phyloP scores from a whole-genome alignment of 2,888 invertebrate genomes.

The Brachypterus glaber region DNA sequence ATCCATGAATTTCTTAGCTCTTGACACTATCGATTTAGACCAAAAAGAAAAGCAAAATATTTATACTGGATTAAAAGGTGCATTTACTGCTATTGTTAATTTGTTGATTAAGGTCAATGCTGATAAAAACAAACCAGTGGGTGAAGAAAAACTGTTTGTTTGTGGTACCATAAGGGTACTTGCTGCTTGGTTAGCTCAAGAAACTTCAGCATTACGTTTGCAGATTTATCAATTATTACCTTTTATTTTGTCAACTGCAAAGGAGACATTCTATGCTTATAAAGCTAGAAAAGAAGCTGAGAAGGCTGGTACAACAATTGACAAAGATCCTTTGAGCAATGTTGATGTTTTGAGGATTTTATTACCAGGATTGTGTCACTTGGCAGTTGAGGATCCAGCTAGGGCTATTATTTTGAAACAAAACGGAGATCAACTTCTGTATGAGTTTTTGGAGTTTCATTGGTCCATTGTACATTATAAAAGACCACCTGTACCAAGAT shows the following conservation, averaged over 20 bases:
- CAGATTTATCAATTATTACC: conserved; percentile 75
- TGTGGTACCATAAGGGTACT: conserved; percentile 76
- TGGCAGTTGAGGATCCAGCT: conserved; percentile 84
- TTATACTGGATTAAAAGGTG: conserved; percentile 81
- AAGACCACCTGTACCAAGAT: conserved; percentile 69
- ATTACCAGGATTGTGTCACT: conserved; percentile 81
- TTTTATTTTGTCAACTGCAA: conserved; percentile 68
- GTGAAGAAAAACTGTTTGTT: conserved; percentile 67
- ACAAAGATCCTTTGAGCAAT: conserved; percentile 35
- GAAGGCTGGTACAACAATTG: conserved; percentile 46
- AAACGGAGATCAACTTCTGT: conserved; percentile 71
- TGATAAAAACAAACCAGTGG: conserved; percentile 63
- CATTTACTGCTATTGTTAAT: conserved; percentile 72
- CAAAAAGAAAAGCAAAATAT: conserved; percentile 86
- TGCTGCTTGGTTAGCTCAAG: conserved; percentile 85
- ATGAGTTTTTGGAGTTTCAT: conserved; percentile 71
- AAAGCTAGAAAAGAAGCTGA: conserved; percentile 59
- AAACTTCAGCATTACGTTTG: conserved; percentile 77
- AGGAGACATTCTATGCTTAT: conserved; percentile 71
- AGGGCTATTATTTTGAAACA: conserved; percentile 67
- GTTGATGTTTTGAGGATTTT: conserved; percentile 71
- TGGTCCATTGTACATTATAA: conserved; percentile 83
- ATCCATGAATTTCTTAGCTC: conserved; percentile 69
- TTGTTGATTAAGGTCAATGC: conserved; percentile 63
- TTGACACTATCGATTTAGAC: conserved; percentile 73